phyloP scores from a whole-genome alignment of 2,888 invertebrate species.

The Altica lythri region DNA sequence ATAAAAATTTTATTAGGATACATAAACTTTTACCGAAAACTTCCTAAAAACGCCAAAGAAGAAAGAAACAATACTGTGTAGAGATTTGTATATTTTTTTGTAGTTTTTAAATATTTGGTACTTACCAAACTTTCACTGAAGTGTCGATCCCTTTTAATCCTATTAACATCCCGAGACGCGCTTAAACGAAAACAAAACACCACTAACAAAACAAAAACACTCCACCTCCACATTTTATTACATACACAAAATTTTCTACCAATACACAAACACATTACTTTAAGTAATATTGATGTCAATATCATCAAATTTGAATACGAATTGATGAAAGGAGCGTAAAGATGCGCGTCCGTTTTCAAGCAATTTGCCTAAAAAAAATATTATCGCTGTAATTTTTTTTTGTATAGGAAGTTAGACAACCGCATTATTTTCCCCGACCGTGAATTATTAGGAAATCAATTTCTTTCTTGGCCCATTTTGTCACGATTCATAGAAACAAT shows the following conservation, averaged over 20 bases:
- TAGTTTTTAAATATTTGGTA: too few species aligned
- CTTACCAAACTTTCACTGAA: slow-evolving; percentile 32
- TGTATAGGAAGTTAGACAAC: slow-evolving; percentile 15
- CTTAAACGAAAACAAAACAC: slow-evolving; percentile 34
- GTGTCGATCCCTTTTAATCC: slow-evolving; percentile 35
- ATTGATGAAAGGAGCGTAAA: background rate
- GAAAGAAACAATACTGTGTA: too few species aligned
- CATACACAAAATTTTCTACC: slow-evolving; percentile 15
- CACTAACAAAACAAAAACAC: slow-evolving; percentile 33
- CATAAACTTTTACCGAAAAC: too few species aligned
- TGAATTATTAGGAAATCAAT: slow-evolving; percentile 6
- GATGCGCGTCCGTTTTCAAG: background rate
- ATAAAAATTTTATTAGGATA: too few species aligned
- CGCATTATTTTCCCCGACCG: slow-evolving; percentile 4
- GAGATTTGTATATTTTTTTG: too few species aligned
- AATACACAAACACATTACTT: slow-evolving; percentile 25
- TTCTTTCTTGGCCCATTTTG: too few species aligned
- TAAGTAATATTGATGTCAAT: too few species aligned
- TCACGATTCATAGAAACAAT: background rate
- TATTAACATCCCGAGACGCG: slow-evolving; percentile 16
- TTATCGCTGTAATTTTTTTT: slow-evolving; percentile 21
- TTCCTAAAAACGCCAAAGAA: too few species aligned
- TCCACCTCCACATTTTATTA: slow-evolving; percentile 26
- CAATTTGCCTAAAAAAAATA: slow-evolving; percentile 16
- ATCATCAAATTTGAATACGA: too few species aligned